Base-by-base conservation (phyloP, 2,113 vertebrate species). In the Phylloscopus trochiloides region DNA sequence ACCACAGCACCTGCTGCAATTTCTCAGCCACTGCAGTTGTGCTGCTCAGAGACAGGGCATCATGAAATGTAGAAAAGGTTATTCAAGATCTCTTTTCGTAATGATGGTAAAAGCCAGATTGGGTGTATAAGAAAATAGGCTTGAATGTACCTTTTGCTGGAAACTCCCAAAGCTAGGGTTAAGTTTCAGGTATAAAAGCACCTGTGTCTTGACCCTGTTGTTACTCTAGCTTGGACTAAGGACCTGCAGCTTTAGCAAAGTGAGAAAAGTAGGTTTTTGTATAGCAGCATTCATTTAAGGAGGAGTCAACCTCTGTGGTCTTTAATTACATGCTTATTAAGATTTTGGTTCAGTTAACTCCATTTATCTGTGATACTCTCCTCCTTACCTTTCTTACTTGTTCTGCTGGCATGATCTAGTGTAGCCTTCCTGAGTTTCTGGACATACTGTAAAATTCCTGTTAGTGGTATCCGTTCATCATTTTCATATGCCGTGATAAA, bases 401-500 rank as follows among this genome's bases (percentile, higher is more conserved):
- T 83, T 42, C 32, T 73, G 65, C 79, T 93, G 54, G 95, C 65
- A 68, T 99, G 94, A 28, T 97, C 96, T 5, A 92, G 66, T 8
- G 98, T 32, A 24, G 98, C 99, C 67, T 97, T 94, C 86, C 98
- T 97, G 29, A 99, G 97, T 78, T 96, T 98, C 85, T 98, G 95
- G 6, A 98, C 93, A 32, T 99, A 99, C 72, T 57, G 98, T n/a
- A 98, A 26, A 45, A 99, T 97, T 58, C 99, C 99, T 34, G 92
- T 79, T 73, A 99, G 79, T 59, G 98, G 98, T 55, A 99, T 71
- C 72, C 99, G 98, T 57, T 98, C 96, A 67, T 99, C 99, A 0
- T 96, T 97, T 48, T 98, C 98, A 93, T 99, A 99, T 1, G 98
- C 99, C 9, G 99, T 99, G 97, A 99, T 98, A 91, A 99, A 98